Base-by-base conservation (phyloP, 2,113 vertebrate species). In the Megaleporinus macrocephalus region DNA sequence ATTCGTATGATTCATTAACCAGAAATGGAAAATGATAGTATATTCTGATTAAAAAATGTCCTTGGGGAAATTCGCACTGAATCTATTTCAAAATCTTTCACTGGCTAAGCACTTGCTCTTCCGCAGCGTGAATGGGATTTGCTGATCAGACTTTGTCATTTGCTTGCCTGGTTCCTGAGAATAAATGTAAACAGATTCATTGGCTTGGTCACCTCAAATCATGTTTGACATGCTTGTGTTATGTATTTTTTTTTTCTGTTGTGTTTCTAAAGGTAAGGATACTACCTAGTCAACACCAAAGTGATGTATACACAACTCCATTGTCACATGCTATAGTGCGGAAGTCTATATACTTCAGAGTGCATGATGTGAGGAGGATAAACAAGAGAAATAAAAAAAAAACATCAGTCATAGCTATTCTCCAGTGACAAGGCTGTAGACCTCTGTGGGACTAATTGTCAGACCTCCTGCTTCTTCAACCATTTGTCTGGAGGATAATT, bases 1-100 rank as follows among this genome's bases (percentile, higher is more conserved):
- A 99, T 98, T 99, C 96, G 92, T 95, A 99, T 98, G 97, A 99
- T 99, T 98, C 97, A 99, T 99, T 99, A 98, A 97, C 94, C 97
- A 97, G 95, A 95, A 95, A 96, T 96, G 95, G 95, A 96, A 98
- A 98, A 96, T 95, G 95, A 96, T 98, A 94, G 94, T 94, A 93
- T 95, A 95, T 95, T 93, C 95, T 93, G 90, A 94, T 91, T 95
- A 92, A 96, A 95, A 96, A 89, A 76, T 92, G 92, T 95, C 95
- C 95, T 95, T 89, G 81, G 92, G 93, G 96, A 97, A 96, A 95
- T 92, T 90, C 94, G 93, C 91, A 95, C 95, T 94, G 95, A 94
- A 93, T 96, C 96, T 96, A 94, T 96, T 93, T 90, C 90, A 90
- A 94, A 96, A 93, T 95, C 86, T 96, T 95, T 94, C 95, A 95